phyloP scores from a whole-genome alignment of 2,113 vertebrate species.

The Regulus satrapa region DNA sequence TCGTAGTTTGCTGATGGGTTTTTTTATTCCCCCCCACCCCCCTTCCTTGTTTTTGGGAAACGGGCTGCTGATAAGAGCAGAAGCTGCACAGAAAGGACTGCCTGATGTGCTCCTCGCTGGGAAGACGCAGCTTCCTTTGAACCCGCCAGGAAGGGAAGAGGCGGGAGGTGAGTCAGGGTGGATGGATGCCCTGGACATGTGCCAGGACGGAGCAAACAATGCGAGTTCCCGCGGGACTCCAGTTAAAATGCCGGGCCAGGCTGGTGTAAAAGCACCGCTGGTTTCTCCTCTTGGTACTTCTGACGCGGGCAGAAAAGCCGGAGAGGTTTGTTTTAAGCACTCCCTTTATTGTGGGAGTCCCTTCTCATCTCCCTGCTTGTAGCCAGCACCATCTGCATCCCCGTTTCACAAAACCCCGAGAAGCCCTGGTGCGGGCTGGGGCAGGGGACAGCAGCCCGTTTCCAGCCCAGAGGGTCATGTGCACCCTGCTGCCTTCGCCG shows the following conservation, averaged over 20 bases:
- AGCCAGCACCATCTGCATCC: fast-evolving
- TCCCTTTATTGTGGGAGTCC: not conserved
- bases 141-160: not conserved
- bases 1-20: not conserved
- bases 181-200: not conserved
- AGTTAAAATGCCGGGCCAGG: not conserved
- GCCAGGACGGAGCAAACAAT: not conserved
- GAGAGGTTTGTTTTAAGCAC: not conserved
- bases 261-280: not conserved
- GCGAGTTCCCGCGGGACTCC: not conserved
- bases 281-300: not conserved
- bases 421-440: not conserved
- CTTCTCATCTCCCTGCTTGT: not conserved
- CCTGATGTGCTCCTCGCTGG: not conserved
- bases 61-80: not conserved
- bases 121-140: not conserved
- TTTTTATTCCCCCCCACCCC: no score
- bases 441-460: fast-evolving
- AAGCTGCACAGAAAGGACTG: not conserved
- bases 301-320: fast-evolving
- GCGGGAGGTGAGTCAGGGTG: not conserved
- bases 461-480: fast-evolving
- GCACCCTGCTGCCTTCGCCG: fast-evolving
- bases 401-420: not conserved
- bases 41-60: not conserved